Base-by-base conservation (phyloP, 2,888 invertebrate genomes). In the Drosophila infuscata region DNA sequence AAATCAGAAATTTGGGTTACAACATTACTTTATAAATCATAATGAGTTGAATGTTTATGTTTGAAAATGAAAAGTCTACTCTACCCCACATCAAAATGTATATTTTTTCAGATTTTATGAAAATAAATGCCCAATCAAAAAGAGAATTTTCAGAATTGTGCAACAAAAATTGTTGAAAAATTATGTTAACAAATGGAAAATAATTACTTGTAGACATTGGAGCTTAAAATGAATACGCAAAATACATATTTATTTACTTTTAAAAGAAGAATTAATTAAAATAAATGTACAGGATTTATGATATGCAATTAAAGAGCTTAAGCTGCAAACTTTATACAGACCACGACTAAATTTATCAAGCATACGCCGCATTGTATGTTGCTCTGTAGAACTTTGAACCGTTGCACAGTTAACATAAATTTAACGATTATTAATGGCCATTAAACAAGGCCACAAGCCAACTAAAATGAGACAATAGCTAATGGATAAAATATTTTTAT, bases 391-490 rank as follows among this genome's bases (percentile, higher is more conserved):
- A 70, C 74, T 82, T 74, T 70, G 79, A 70, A 68, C 79, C 65
- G 59, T 51, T 54, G 51, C 63, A 59, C 61, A 60, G 74, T 70
- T 57, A 75, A 82, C 87, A 87, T 87, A 82, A 86, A 87, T 84
- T 84, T 89, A 83, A 84, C 79, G 81, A 87, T 89, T 87, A 87
- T 88, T 88, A 86, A 86, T 86, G 87, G 88, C 73, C 84, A 86
- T 86, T 86, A 86, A 83, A 78, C 80, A 63, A 73, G 69, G 75
- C 75, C 75, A 71, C 52, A 78, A 61, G 68, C 53, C 74, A 74
- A 74, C 70, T 68, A 76, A 63, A 72, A 70, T 58, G 74, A 73
- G 73, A 76, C 78, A 86, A 81, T 76, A 76, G 76, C 83, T 88
- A 84, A 88, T 84, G 84, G 88, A 84, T 84, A 88, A 88, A 85